Base-by-base conservation (phyloP, 2,797 vertebrate species). In the Paramormyrops hopkinsi region DNA sequence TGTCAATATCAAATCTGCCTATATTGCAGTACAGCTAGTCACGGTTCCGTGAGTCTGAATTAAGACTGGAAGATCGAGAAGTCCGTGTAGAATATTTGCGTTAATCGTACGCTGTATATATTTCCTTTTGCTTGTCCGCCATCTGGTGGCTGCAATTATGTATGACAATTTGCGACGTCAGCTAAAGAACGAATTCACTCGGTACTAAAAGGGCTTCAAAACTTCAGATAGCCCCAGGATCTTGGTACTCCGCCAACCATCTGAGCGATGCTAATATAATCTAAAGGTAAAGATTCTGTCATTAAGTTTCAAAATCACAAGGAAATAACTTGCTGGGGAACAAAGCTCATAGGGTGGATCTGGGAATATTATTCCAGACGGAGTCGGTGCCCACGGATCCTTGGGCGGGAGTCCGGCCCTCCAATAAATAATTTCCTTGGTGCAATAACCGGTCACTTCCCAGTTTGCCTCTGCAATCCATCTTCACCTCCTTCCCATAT, bases 131-230 rank as follows among this genome's bases (percentile, higher is more conserved):
- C 54, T 86, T 59, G 91, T 84, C 87, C 91, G 93, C 93, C 93
- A 94, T 93, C 95, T 95, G 91, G 93, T 94, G 94, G 93, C 90
- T 41, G 88, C 2, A 89, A 0, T 0, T 3, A 7, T 76, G 37
- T 53, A 69, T 17, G 53, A 79, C 76, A n/a, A 14, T 44, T 88
- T 29, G 79, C 65, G 88, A 19, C 22, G 33, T 48, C 11, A 22
- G 6, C 11, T 33, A 48, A 85, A 12, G 37, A 85, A 62, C 88
- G 9, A 46, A 22, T 48, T 22, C 41, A 25, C 46, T 33, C 11
- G 22, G 88, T 76, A 88, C 14, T 69, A 29, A 12, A 69, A 33
- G 11, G 25, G 25, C 11, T 33, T 69, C 29, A 5, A 17, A 69
- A 33, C 29, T 33, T 69, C 59, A 11, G 59, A 9, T 33, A 69